phyloP scores from a whole-genome alignment of 2,797 vertebrate species.

The Sebastes variabilis region DNA sequence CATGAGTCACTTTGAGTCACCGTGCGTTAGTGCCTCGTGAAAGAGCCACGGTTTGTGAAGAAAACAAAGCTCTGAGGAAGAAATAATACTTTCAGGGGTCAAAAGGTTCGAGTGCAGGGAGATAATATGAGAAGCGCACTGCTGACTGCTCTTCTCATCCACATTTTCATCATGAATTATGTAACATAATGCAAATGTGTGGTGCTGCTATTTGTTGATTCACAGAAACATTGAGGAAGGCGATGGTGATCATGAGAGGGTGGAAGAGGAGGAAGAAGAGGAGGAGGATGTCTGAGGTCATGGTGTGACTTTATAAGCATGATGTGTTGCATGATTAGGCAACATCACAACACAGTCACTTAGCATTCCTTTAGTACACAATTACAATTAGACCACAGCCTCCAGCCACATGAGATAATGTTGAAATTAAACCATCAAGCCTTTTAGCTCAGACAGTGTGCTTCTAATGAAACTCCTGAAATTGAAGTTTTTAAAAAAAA shows the following conservation, averaged over 20 bases:
- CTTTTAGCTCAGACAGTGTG: neutral
- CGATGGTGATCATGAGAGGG: slow-evolving; percentile 30
- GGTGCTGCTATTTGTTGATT: neutral
- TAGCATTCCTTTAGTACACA: neutral
- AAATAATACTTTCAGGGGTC: neutral
- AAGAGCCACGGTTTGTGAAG: slow-evolving; percentile 5
- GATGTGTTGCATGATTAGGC: slow-evolving; percentile 25
- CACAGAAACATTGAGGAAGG: slow-evolving; percentile 1
- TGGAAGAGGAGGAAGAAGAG: neutral
- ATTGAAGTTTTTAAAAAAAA: neutral
- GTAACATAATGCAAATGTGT: neutral
- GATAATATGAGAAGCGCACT: neutral
- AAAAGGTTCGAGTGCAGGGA: neutral
- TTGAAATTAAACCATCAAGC: neutral
- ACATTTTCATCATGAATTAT: slow-evolving; percentile 2
- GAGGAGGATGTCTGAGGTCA: slow-evolving; percentile 37
- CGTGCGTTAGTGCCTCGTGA: neutral
- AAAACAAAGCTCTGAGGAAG: slow-evolving; percentile 22
- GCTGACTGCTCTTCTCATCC: neutral
- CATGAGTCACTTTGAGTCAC: slow-evolving; percentile 60
- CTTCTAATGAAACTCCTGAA: neutral
- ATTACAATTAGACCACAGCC: neutral
- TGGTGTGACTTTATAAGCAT: slow-evolving; percentile 39
- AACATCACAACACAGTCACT: neutral
- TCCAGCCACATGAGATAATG: neutral